These are phyloP conservation scores for Gortyna flavago DNA, from an alignment of 2,888 invertebrate genomes.

Conservation along the genomic window DNA sequence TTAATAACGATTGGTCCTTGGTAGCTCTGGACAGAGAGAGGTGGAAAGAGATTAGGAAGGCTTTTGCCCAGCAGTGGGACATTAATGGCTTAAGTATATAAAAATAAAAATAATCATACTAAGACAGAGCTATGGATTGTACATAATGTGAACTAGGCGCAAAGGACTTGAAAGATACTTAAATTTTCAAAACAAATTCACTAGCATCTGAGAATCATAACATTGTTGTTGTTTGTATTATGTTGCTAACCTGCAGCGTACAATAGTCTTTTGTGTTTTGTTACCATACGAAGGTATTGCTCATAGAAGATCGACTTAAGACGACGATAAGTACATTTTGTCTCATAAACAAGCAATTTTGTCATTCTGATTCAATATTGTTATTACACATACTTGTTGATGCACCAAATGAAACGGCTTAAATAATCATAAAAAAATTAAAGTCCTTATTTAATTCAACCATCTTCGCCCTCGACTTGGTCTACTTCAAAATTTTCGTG, in stretches of 20 bases:
- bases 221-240: background rate
- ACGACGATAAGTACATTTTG: background rate
- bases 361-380: background rate
- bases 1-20: too few relatives aligned
- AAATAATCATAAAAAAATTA: background rate
- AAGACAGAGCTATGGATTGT: background rate
- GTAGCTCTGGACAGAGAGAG: too few relatives aligned
- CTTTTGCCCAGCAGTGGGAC: too few relatives aligned
- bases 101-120: background rate
- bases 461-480: background rate
- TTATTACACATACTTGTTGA: background rate
- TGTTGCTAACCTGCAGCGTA: background rate
- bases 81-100: too few relatives aligned
- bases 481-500: background rate
- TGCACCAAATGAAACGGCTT: background rate
- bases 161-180: background rate
- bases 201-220: background rate
- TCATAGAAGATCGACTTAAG: background rate
- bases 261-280: background rate
- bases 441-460: background rate
- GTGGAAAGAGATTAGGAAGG: too few relatives aligned
- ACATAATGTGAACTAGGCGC: too few relatives aligned
- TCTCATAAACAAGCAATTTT: background rate
- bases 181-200: background rate
- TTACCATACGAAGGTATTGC: background rate